A percentile compares a stretch with the other conserved stretches of the same genome.
phyloP scores from a whole-genome alignment of 2,113 vertebrate genomes.

The Chroicocephalus ridibundus region DNA sequence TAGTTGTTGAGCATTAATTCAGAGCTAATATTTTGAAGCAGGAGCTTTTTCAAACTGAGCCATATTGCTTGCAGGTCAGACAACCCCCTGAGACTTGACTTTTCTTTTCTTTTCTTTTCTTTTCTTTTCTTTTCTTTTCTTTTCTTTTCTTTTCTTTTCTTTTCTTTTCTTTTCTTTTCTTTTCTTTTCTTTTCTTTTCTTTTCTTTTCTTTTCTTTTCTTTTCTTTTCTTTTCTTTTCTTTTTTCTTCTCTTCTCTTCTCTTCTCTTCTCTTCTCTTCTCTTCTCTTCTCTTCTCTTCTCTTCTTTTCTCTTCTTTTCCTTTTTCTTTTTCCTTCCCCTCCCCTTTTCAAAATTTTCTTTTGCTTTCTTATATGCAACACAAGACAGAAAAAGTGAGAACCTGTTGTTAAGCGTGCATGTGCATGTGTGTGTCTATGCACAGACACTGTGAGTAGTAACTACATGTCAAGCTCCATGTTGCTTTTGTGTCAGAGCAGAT shows the following conservation, averaged over 20 bases:
- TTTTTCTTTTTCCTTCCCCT: too few relatives aligned
- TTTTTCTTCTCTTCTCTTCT: rapidly evolving
- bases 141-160: rapidly evolving
- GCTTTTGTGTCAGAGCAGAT: background rate
- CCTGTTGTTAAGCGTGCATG: rapidly evolving
- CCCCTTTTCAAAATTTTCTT: background rate
- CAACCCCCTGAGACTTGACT: background rate
- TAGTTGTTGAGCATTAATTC: background rate
- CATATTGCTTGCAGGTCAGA: background rate
- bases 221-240: too few relatives aligned
- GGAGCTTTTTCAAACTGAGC: constrained; percentile 41
- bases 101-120: rapidly evolving
- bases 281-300: rapidly evolving
- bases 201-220: rapidly evolving
- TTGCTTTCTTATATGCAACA: background rate
- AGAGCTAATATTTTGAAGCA: constrained; percentile 8
- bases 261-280: rapidly evolving
- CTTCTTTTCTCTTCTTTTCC: too few relatives aligned
- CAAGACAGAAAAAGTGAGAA: background rate
- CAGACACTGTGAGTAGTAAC: background rate
- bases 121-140: rapidly evolving
- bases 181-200: rapidly evolving
- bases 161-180: rapidly evolving
- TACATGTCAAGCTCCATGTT: background rate
- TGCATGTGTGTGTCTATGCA: background rate